Evolutionary conservation across 53 echinoderm and acorn worm species (phyloP).

Genomic region (Astropecten irregularis): DNA sequence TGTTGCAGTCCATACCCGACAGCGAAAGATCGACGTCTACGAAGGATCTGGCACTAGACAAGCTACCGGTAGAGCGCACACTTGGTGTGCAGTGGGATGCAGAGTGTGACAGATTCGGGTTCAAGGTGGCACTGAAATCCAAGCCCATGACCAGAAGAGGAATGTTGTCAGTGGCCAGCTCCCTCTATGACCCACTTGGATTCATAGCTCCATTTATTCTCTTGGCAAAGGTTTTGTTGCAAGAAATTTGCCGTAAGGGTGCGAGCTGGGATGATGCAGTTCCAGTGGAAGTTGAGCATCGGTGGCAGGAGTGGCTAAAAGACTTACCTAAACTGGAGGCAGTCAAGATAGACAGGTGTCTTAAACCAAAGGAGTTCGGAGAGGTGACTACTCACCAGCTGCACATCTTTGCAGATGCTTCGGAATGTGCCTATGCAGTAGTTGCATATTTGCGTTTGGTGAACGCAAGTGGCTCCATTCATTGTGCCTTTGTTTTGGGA

Average conservation of each 20-base stretch:
- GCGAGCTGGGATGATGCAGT: constrained; percentile 57
- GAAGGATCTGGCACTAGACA: constrained; percentile 7
- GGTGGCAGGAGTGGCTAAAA: constrained; percentile 52
- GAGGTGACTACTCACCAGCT: constrained; percentile 8
- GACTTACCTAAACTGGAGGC: constrained; percentile 34
- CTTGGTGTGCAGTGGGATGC: constrained; percentile 51
- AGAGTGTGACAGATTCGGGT: constrained; percentile 32
- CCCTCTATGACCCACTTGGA: constrained; percentile 64
- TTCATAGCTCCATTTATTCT: constrained; percentile 62
- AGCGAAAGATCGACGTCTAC: constrained; percentile 56
- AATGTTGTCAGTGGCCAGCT: constrained; percentile 44
- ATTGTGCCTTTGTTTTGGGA: constrained; percentile 55
- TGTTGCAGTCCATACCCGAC: constrained; percentile 6
- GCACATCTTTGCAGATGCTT: constrained; percentile 62
- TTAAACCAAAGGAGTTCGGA: constrained; percentile 35
- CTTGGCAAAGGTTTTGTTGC: constrained; percentile 40
- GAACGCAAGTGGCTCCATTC: neutral
- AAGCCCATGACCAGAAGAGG: constrained; percentile 52
- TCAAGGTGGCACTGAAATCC: constrained; percentile 45
- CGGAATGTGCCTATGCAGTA: constrained; percentile 63
- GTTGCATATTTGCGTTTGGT: constrained; percentile 54
- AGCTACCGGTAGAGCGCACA: constrained; percentile 52
- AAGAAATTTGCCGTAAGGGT: constrained; percentile 31
- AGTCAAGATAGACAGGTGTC: constrained; percentile 51
- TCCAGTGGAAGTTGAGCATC: constrained; percentile 13